A percentile compares a stretch with the other conserved stretches of the same genome.
Conservation (phyloP, 1,140 invertebrate genomes). For the Copidosoma floridanum region DNA sequence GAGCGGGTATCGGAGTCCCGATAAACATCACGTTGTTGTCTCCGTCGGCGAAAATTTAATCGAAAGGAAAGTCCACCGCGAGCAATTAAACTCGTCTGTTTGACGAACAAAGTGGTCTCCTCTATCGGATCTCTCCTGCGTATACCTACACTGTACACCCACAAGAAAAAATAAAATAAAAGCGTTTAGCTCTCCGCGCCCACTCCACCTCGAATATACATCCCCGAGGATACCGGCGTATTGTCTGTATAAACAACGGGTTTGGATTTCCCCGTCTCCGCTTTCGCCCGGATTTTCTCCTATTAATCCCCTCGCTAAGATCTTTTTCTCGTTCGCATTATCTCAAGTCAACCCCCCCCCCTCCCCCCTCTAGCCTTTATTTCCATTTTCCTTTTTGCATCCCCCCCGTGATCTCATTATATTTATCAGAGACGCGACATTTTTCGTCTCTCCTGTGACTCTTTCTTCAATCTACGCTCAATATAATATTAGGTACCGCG, state of each 20-base stretch:
- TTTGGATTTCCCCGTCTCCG: not conserved
- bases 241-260: not conserved
- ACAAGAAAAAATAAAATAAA: not conserved
- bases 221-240: not conserved
- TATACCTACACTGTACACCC: too few relatives aligned
- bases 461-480: too few relatives aligned
- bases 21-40: not conserved
- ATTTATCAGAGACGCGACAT: too few relatives aligned
- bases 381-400: not conserved
- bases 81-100: constrained; percentile 9
- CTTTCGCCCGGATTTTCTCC: constrained; percentile 16
- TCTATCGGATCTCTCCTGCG: constrained; percentile 7
- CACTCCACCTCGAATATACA: not conserved
- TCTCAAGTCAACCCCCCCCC: not conserved
- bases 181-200: not conserved
- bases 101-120: constrained; percentile 5
- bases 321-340: not conserved
- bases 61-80: too few relatives aligned
- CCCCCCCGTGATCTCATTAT: too few relatives aligned
- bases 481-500: too few relatives aligned
- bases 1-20: too few relatives aligned
- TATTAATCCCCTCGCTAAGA: constrained; percentile 3
- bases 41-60: constrained; percentile 4
- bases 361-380: not conserved
- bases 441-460: too few relatives aligned